These are phyloP conservation scores for Amblyteles armatorius DNA, from an alignment of 2,888 invertebrate genomes.

Conservation along the genomic window DNA sequence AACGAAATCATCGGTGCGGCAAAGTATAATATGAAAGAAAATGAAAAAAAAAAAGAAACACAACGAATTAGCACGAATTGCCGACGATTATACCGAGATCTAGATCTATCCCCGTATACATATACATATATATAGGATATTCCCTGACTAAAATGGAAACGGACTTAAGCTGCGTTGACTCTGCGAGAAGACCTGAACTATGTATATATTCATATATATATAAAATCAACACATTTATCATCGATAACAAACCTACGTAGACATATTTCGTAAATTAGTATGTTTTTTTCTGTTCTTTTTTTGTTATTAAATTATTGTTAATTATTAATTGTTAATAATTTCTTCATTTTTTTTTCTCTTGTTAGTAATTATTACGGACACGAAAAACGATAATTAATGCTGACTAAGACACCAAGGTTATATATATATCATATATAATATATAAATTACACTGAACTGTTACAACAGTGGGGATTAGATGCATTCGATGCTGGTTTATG, in stretches of 20 bases:
- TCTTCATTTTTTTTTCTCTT: constrained; percentile 51
- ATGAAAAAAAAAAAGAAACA: neutral
- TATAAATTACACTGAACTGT: constrained; percentile 70
- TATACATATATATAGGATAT: constrained; percentile 6
- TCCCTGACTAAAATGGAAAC: constrained; percentile 51
- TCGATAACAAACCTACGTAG: constrained; percentile 35
- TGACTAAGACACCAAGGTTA: constrained; percentile 81
- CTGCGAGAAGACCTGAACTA: constrained; percentile 52
- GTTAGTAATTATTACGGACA: constrained; percentile 71
- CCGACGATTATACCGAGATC: constrained; percentile 29
- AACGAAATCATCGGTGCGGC: neutral
- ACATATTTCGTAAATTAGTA: constrained; percentile 2
- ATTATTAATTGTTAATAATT: constrained; percentile 32
- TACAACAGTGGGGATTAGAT: constrained; percentile 71
- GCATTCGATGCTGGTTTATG: constrained; percentile 80
- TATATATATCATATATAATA: constrained; percentile 59
- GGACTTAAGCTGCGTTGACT: constrained; percentile 36
- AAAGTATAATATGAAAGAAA: neutral
- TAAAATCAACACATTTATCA: constrained; percentile 45
- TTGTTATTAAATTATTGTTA: constrained; percentile 25
- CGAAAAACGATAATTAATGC: constrained; percentile 79
- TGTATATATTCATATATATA: constrained; percentile 9
- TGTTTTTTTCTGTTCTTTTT: constrained; percentile 25
- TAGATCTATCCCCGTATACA: constrained; percentile 34
- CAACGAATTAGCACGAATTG: constrained; percentile 33